A percentile compares a stretch with the other conserved stretches of the same genome.
These are phyloP conservation scores for Clarias platycephalus DNA, from an alignment of 2,797 vertebrate genomes.

Conservation along the genomic window DNA sequence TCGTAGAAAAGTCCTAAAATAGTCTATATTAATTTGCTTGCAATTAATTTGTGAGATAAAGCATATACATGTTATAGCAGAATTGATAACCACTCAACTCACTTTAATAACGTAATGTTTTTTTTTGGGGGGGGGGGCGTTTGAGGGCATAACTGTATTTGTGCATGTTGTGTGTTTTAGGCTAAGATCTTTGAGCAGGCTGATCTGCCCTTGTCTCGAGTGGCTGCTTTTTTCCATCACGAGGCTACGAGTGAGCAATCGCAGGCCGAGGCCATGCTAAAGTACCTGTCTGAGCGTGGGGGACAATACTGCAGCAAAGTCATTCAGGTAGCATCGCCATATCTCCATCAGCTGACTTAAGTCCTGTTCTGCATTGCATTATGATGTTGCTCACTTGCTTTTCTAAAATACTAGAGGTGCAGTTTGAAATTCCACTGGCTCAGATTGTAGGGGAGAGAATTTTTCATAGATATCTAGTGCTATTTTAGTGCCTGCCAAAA, in stretches of 20 bases:
- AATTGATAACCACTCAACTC: not conserved
- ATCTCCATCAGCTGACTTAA: not conserved
- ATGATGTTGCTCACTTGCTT: not conserved
- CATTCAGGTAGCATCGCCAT: constrained; percentile 65
- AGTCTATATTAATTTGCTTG: not conserved
- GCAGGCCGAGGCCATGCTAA: constrained; percentile 67
- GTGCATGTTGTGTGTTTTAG: constrained; percentile 57
- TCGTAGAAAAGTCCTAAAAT: not conserved
- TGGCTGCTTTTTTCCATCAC: constrained; percentile 73
- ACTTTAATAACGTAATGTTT: not conserved
- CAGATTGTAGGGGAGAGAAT: constrained; percentile 1
- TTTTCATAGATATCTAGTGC: constrained; percentile 34
- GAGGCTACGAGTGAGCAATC: constrained; percentile 66
- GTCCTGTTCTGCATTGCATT: not conserved
- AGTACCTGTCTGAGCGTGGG: constrained; percentile 73
- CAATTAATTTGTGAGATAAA: not conserved
- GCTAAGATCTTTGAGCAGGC: constrained; percentile 74
- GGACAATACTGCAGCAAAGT: constrained; percentile 72
- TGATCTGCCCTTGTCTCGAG: constrained; percentile 68
- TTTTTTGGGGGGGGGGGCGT: not conserved
- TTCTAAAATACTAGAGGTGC: not conserved
- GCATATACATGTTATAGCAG: not conserved
- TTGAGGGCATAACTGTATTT: not conserved
- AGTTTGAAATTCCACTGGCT: not conserved
- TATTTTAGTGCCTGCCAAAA: constrained; percentile 55